phyloP scores from a whole-genome alignment of 2,113 vertebrate species.

The Rhabdomys dilectus region DNA sequence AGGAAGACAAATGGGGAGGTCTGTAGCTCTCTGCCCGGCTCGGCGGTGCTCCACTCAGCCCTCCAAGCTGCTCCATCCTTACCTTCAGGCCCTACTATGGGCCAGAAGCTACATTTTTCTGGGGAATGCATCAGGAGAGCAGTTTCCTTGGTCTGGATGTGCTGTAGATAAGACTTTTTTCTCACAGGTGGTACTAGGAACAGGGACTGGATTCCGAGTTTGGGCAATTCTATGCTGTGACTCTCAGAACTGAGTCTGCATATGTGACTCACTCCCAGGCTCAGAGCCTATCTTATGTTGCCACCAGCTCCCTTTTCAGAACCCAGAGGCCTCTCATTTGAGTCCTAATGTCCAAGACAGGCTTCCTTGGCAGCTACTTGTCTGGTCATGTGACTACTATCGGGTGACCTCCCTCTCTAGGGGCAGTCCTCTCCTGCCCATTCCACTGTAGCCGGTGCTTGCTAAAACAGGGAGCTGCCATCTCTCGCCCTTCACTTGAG shows the following conservation, averaged over 20 bases:
- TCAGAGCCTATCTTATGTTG: neutral
- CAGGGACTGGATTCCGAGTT: neutral
- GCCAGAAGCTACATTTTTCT: neutral
- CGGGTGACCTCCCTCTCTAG: neutral
- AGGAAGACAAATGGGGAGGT: neutral
- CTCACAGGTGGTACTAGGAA: neutral
- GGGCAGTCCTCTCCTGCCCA: neutral
- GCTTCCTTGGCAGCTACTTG: neutral
- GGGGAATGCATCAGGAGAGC: fast-evolving
- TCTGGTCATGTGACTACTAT: neutral
- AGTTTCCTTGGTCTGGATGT: neutral
- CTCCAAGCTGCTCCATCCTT: neutral
- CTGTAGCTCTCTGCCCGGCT: neutral
- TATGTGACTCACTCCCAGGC: neutral
- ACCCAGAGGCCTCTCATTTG: neutral
- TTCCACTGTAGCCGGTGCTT: neutral
- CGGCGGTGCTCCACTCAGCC: neutral
- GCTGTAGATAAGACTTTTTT: neutral
- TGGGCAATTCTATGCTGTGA: neutral
- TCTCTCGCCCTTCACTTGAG: neutral
- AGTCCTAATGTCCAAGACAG: neutral
- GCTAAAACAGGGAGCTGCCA: neutral
- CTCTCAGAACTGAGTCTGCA: neutral
- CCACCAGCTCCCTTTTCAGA: neutral
- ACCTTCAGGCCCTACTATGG: neutral